Conservation (phyloP, 2,888 invertebrate genomes). For the Acleris emargana region DNA sequence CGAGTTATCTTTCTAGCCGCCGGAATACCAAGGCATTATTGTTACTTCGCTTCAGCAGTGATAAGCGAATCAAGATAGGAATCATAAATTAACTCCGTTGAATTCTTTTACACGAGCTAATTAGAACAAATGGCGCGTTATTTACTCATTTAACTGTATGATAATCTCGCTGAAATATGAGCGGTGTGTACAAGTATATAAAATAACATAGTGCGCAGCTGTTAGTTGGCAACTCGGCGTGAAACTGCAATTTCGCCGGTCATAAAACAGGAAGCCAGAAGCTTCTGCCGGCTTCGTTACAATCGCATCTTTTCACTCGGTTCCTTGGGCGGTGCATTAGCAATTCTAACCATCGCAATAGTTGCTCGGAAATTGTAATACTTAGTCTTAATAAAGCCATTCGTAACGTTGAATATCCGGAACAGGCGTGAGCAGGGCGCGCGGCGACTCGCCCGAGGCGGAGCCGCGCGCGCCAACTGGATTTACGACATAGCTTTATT, state of each 20-base stretch:
- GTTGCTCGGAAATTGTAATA: slow-evolving; percentile 78
- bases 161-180: slow-evolving; percentile 23
- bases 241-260: slow-evolving; percentile 74
- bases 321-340: slow-evolving; percentile 69
- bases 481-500: slow-evolving; percentile 66
- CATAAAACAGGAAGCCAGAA: slow-evolving; percentile 69
- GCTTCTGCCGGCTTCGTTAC: slow-evolving; percentile 57
- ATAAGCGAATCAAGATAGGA: slow-evolving; percentile 44
- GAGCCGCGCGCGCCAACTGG: slow-evolving; percentile 51
- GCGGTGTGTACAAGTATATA: slow-evolving; percentile 12
- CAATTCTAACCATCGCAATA: slow-evolving; percentile 75
- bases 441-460: slow-evolving; percentile 60
- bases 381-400: slow-evolving; percentile 81
- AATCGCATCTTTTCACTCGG: slow-evolving; percentile 76
- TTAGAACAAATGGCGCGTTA: slow-evolving; percentile 17
- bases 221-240: slow-evolving; percentile 60
- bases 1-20: slow-evolving; percentile 63
- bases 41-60: slow-evolving; percentile 51
- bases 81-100: slow-evolving; percentile 31
- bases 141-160: slow-evolving; percentile 16
- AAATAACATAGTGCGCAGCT: slow-evolving; percentile 57
- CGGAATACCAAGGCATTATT: slow-evolving; percentile 53
- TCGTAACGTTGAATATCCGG: slow-evolving; percentile 75
- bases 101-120: slow-evolving; percentile 25
- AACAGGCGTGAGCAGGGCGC: slow-evolving; percentile 61